Base-by-base conservation (phyloP, 2,113 vertebrate species). In the Chaenogobius annularis region DNA sequence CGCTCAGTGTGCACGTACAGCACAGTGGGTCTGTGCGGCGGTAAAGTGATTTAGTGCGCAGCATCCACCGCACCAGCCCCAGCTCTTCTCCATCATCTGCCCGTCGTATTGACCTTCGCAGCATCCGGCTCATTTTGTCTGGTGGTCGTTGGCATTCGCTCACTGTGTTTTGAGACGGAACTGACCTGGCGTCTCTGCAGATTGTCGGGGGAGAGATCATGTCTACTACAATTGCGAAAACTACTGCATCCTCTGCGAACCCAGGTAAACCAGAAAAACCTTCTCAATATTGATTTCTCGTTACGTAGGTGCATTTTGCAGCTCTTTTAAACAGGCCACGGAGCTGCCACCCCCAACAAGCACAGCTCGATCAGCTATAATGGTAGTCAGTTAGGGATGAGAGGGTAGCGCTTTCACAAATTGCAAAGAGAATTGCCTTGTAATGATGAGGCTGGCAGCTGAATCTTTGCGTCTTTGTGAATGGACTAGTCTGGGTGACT, bases 181-280 rank as follows among this genome's bases (percentile, higher is more conserved):
- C 76, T 83, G 80, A 78, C 70, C 77, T 40, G 70, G 70, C 75
- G 58, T 65, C 83, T 85, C 85, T 72, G 89, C 87, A 55, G 77
- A 72, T 65, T 10, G 74, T 79, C 73, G 48, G 35, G 70, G 46
- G 82, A 79, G 66, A 40, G 59, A 69, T 48, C 67, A 71, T 54
- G 70, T 64, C 61, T 31, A 17, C 70, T 26, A 68, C 84, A 68
- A 93, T 93, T 92, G 91, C 84, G 74, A 90, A 86, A 83, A 75
- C 78, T 64, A 9, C 83, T 14, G 70, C 88, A 20, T 75, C 80
- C 46, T 66, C 55, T 47, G 54, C 75, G 31, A 47, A 79, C 26
- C 47, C 90, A 92, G 92, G 93, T 92, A 84, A 81, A 81, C 19
- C 22, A 2, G 20, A 56, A 23, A 11, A 12, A 17, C 26, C 26